Base-by-base conservation (phyloP, 2,888 invertebrate species). In the Drosophila suboccidentalis region DNA sequence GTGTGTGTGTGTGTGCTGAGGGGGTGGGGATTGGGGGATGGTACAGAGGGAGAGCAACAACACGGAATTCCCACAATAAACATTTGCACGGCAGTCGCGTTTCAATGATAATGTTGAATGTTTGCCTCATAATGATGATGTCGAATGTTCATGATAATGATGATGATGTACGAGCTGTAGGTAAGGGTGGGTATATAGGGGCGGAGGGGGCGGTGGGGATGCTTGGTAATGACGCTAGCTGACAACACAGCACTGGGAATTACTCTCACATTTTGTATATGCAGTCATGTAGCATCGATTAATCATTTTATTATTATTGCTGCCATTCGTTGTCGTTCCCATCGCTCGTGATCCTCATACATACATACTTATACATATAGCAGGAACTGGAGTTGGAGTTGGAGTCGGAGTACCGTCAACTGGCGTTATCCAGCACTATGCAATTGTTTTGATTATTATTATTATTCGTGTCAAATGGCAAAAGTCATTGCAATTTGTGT, bases 251-350 rank as follows among this genome's bases (percentile, higher is more conserved):
- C 87, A 73, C 60, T 83, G 88, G 86, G 88, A 86, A 88, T 86
- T 84, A 80, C 58, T 53, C 61, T 51, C 60, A 36, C 63, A 74
- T 74, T 84, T 87, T 82, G 84, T 84, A 80, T 84, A 87, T 85
- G 80, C 80, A 81, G 85, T 80, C 87, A 89, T 89, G 87, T 89
- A 87, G 82, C 87, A 87, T 89, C 89, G 89, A 87, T 87, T 87
- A 87, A 87, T 87, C 87, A 87, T 89, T 89, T 87, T 89, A 87
- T 89, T 87, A 88, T 88, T 86, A 82, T 81, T 81, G 82, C 78
- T 71, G 83, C 87, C 86, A 85, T 85, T 85, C 80, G 87, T 68
- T 82, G 80, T 75, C 71, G 67, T 84, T 87, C 85, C 87, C 84
- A 87, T 57, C 72, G 82, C 85, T 85, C 85, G 85, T 87, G 84